phyloP scores from a whole-genome alignment of 2,113 vertebrate species.

The Tauraco erythrolophus region DNA sequence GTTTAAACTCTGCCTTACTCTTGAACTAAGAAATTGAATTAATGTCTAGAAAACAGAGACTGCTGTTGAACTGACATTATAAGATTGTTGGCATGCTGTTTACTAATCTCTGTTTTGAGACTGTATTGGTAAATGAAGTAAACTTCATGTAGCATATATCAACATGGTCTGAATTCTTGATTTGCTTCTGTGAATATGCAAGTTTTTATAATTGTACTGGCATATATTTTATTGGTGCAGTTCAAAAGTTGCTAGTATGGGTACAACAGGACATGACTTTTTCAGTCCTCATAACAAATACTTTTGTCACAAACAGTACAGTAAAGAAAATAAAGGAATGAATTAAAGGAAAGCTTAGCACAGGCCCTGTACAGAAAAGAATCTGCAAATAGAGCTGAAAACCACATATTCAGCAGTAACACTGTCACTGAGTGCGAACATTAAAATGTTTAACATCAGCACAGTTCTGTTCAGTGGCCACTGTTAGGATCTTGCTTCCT shows the following conservation, averaged over 20 bases:
- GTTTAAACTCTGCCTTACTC: background rate
- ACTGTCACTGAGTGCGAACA: background rate
- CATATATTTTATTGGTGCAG: background rate
- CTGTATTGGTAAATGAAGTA: background rate
- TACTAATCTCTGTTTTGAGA: background rate
- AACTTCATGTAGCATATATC: background rate
- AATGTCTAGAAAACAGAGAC: background rate
- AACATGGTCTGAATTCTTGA: background rate
- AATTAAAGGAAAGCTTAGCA: background rate
- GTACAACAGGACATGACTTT: background rate
- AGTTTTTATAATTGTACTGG: background rate
- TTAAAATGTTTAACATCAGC: background rate
- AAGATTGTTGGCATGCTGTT: background rate
- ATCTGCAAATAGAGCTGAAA: background rate
- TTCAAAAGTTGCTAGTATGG: background rate
- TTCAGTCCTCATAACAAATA: background rate
- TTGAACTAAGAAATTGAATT: background rate
- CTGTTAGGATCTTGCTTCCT: background rate
- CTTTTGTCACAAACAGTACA: background rate
- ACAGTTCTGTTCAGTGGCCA: accelerated
- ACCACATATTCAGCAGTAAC: background rate
- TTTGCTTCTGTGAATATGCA: background rate
- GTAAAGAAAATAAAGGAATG: background rate
- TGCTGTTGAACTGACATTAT: background rate
- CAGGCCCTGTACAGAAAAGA: background rate